Base-by-base conservation (phyloP, 2,113 vertebrate genomes). In the Corapipo altera region DNA sequence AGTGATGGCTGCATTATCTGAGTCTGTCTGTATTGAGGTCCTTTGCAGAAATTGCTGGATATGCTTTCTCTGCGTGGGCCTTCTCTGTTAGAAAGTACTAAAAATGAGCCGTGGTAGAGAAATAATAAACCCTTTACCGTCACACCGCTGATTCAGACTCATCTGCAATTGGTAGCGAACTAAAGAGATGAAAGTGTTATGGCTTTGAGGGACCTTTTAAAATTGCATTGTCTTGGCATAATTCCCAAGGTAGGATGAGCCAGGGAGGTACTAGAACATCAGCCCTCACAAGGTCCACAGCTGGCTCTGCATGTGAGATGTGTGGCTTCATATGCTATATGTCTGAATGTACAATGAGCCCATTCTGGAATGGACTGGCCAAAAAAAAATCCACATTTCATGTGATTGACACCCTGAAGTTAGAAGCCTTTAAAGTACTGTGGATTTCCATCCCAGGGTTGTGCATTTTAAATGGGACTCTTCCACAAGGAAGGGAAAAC, bases 291-390 rank as follows among this genome's bases (percentile, higher is more conserved):
- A 62, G 24, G 15, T 43, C 52, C 12, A 7, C 24, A 37, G 22
- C 0, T 70, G 35, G 18, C 18, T 19, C 20, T 58, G 14, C 2
- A 0, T 3, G 15, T 30, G 21, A 66, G 12, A 7, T 4, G 1
- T 19, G 18, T 3, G 2, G 12, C n/a, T 83, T 61, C 2, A 6
- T 48, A 5, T 12, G 23, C 57, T 6, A 0, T 39, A n/a, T 46
- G 22, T 65, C 32, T 75, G 52, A 37, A 52, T 67, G 59, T 70
- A 44, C 51, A 26, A 6, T 21, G n/a, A 54, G 37, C 46, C 51
- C 4, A 0, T 54, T 80, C 85, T 44, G 61, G 46, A 37, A 12
- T 23, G 23, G 28, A 30, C 43, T 46, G 59, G 61, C 22, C 6
- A 84, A 77, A 91, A 82, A 43, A 1, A 76, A 90, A 5, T 7